Conservation (phyloP, 1,140 invertebrate species). For the Penaeus vannamei region DNA sequence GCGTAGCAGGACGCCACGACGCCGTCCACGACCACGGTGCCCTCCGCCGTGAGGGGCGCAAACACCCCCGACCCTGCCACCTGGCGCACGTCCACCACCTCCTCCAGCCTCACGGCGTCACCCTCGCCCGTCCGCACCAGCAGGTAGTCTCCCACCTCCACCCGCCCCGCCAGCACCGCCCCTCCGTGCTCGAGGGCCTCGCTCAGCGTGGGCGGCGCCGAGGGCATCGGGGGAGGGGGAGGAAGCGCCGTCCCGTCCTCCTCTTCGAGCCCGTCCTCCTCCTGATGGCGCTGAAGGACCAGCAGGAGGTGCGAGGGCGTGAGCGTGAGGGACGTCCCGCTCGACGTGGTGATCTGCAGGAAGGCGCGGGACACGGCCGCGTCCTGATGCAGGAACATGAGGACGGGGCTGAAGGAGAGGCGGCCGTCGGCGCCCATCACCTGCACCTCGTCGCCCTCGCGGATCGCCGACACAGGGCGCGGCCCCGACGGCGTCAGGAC, state of each 20-base stretch:
- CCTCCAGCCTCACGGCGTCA: conserved; percentile 75
- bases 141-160: conserved; percentile 71
- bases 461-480: conserved; percentile 77
- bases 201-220: conserved; percentile 24
- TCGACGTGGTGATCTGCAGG: conserved; percentile 80
- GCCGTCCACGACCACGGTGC: conserved; percentile 91
- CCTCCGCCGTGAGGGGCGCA: conserved; percentile 89
- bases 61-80: conserved; percentile 82
- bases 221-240: background rate
- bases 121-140: conserved; percentile 68
- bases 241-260: too few relatives aligned
- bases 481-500: conserved; percentile 76
- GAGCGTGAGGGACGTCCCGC: conserved; percentile 81
- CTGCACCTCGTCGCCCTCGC: conserved; percentile 85
- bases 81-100: conserved; percentile 77
- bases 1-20: conserved; percentile 96
- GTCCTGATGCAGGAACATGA: conserved; percentile 90
- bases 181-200: conserved; percentile 47
- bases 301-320: conserved; percentile 88
- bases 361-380: conserved; percentile 79
- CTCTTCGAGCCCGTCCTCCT: too few relatives aligned
- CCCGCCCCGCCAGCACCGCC: conserved; percentile 71
- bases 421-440: conserved; percentile 79
- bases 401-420: conserved; percentile 86
- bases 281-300: conserved; percentile 23